phyloP scores from a whole-genome alignment of 2,888 invertebrate genomes.

The Perizoma flavofasciatum region DNA sequence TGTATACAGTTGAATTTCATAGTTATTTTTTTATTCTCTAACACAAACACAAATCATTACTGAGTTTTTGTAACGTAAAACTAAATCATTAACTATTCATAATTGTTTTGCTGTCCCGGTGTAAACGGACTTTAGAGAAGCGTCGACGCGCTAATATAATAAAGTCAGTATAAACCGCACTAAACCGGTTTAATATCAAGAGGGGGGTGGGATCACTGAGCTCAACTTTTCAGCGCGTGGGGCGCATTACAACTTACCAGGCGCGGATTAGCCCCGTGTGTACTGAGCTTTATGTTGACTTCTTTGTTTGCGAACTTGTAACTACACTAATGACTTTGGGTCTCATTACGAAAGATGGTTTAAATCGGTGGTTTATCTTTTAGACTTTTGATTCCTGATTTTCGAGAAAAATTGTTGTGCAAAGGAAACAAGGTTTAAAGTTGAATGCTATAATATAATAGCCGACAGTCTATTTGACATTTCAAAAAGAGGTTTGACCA shows the following conservation, averaged over 20 bases:
- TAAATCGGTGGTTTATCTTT: no score
- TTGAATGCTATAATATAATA: no score
- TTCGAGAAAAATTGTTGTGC: no score
- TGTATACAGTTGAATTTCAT: no score
- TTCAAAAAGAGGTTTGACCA: no score
- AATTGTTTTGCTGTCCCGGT: constrained; percentile 44
- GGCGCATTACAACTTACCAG: constrained; percentile 68
- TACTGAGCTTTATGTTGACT: constrained; percentile 60
- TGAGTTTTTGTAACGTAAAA: no score
- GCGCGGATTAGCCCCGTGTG: constrained; percentile 58
- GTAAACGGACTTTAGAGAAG: constrained; percentile 64
- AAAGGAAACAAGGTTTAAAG: no score
- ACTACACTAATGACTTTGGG: constrained; percentile 43
- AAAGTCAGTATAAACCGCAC: constrained; percentile 76
- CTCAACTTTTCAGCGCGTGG: constrained; percentile 69
- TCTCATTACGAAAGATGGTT: no score
- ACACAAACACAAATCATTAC: no score
- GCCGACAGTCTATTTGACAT: no score
- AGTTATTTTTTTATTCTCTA: no score
- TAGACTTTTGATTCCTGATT: no score
- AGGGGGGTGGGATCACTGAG: constrained; percentile 52
- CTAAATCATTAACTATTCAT: background rate
- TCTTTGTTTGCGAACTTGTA: constrained; percentile 59
- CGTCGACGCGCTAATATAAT: constrained; percentile 79
- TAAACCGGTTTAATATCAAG: constrained; percentile 79